phyloP scores from a whole-genome alignment of 1,140 invertebrate species.

The Metaphire vulgaris region DNA sequence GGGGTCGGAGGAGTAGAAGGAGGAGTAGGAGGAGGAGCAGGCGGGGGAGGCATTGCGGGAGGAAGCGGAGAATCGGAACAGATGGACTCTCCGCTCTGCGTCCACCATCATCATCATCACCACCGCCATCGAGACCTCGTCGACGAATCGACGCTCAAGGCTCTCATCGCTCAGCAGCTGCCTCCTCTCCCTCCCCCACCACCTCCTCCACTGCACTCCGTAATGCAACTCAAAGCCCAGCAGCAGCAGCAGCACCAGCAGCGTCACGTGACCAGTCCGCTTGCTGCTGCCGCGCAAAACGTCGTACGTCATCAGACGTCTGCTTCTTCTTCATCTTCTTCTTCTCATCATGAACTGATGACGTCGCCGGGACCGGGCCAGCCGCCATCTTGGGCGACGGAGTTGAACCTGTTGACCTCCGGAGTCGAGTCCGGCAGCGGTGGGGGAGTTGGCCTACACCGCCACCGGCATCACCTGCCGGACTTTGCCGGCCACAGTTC shows the following conservation, averaged over 20 bases:
- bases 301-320: neutral
- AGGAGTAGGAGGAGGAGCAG: too few relatives aligned
- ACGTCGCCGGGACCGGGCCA: neutral
- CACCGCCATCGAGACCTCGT: neutral
- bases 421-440: neutral
- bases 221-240: neutral
- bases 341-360: neutral
- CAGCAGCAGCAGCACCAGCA: conserved; percentile 5
- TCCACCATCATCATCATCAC: neutral
- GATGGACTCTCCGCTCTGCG: neutral
- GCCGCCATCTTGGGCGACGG: neutral
- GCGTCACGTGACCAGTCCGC: neutral
- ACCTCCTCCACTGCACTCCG: neutral
- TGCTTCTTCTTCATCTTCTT: too few relatives aligned
- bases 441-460: too few relatives aligned
- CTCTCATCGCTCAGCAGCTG: neutral
- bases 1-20: too few relatives aligned
- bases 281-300: neutral
- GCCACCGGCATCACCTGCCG: neutral
- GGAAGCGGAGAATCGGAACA: neutral
- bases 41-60: neutral
- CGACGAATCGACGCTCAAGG: neutral
- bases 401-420: neutral
- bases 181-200: neutral
- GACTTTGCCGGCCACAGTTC: neutral